Evolutionary conservation across 2,797 vertebrate genomes (phyloP), one percentile per base, ranked within the genome.

Genomic region (Lophura swinhoii): DNA sequence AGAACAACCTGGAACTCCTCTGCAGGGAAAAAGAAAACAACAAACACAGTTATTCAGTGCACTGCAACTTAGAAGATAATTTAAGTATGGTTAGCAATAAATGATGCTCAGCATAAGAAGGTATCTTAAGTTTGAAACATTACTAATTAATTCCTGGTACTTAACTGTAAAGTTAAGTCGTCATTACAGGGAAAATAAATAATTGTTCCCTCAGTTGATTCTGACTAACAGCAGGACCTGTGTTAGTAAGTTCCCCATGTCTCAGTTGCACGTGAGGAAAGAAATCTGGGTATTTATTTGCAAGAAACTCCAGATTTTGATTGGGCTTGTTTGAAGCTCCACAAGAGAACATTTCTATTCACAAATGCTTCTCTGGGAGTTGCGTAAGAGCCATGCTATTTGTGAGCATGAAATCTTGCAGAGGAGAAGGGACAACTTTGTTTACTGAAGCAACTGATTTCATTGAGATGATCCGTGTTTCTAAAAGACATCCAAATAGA

Each of bases 1-100:
- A 99, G 97, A 77, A 99, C 99, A 37, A 99, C 98, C 55, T 99
- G 97, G 87, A 99, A 99, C 77, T 99, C 96, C 96, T 99, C 99
- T 99, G 97, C 20, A 97, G 94, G 64, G 37, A 75, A 94, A 96
- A 95, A 33, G 6, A 68, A 95, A 84, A 89, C 37, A 16, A 24
- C 6, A 4, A 44, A 66, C 16, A 72, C 17, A 14, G 18, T 17
- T 55, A 22, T 60, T 70, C 29, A 74, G 31, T 31, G 41, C 24
- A 21, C 2, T 64, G 51, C 58, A 31, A 31, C 16, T 31, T 18
- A 18, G 53, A 28, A 28, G 49, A 51, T 51, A 26, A 51, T 51
- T 72, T 60, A 29, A 33, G 23, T 11, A 44, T 1, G 67, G 35
- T 44, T 35, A 60, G 35, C 43, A 75, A 15, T 33, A 60, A 63